Base-by-base conservation (phyloP, 2,113 vertebrate species). In the Tragelaphus imberbis region DNA sequence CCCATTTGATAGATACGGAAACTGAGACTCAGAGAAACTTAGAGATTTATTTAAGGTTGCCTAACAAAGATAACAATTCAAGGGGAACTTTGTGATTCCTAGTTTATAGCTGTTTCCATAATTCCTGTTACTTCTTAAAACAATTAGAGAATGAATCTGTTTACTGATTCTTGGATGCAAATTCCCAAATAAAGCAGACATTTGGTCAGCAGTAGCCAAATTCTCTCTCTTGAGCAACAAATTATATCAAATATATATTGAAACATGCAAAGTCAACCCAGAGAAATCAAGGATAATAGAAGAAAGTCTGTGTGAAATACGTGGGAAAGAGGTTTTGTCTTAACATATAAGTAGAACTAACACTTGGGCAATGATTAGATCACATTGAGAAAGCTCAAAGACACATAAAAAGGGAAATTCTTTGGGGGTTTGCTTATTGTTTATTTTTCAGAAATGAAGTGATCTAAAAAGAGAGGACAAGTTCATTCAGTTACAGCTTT, bases 401-500 rank as follows among this genome's bases (percentile, higher is more conserved):
- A 97, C 96, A 95, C 92, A 97, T 94, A 97, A 98, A 98, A 97
- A 98, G 97, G 97, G 97, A 98, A 98, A 98, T 98, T 98, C 98
- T 98, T 98, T 97, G 88, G 94, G 95, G 98, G 68, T 79, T 97
- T 97, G 79, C 58, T 94, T 94, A 97, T 98, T 98, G 97, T 98
- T 98, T 98, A 96, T 98, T 99, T 98, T 98, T 98, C 97, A 98
- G 98, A 97, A 98, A 98, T 98, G 96, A 98, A 98, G 97, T 98
- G 98, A 98, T 98, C 98, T 99, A 98, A 98, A 99, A 99, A 97
- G 98, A 98, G 95, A 98, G 98, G 97, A 99, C 98, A 99, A 98
- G 98, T 98, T 98, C 92, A 94, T 98, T 99, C 98, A 98, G 98
- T 99, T 99, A 98, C 98, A 99, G 98, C 99, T 98, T 98, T 99